Percentiles rank a stretch among this genome's conserved stretches.
Conservation (phyloP, 2,888 invertebrate species). For the Trachelus tabidus region DNA sequence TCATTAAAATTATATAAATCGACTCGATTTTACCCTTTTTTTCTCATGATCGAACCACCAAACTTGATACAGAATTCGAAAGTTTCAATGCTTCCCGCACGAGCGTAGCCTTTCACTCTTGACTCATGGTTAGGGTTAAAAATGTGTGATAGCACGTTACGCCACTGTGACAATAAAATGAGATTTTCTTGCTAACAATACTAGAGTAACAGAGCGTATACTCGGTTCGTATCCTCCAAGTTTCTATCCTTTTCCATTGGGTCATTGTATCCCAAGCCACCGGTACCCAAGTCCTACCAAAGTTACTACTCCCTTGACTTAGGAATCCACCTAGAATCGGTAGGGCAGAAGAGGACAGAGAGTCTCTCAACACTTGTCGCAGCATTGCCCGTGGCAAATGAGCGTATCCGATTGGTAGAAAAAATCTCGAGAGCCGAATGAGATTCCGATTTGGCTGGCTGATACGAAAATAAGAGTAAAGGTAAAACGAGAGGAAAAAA, state of each 20-base stretch:
- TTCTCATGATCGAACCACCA: background rate
- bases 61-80: background rate
- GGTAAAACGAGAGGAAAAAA: background rate
- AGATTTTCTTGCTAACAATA: slow-evolving; percentile 24
- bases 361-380: slow-evolving; percentile 24
- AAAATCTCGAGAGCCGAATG: slow-evolving; percentile 25
- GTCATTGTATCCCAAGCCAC: background rate
- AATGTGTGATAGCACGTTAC: slow-evolving; percentile 1
- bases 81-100: background rate
- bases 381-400: slow-evolving; percentile 22
- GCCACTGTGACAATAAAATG: slow-evolving; percentile 21
- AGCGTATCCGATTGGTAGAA: slow-evolving; percentile 27
- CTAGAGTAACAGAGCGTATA: slow-evolving; percentile 13
- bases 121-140: background rate
- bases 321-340: background rate
- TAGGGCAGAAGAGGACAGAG: background rate
- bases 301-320: background rate
- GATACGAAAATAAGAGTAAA: background rate
- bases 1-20: background rate
- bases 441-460: slow-evolving; percentile 24
- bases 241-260: background rate
- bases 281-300: background rate
- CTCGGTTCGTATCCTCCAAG: slow-evolving; percentile 7
- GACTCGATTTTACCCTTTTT: background rate
- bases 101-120: background rate